These are phyloP conservation scores for Cerastoderma edule DNA, from an alignment of 2,888 invertebrate species.

Conservation along the genomic window DNA sequence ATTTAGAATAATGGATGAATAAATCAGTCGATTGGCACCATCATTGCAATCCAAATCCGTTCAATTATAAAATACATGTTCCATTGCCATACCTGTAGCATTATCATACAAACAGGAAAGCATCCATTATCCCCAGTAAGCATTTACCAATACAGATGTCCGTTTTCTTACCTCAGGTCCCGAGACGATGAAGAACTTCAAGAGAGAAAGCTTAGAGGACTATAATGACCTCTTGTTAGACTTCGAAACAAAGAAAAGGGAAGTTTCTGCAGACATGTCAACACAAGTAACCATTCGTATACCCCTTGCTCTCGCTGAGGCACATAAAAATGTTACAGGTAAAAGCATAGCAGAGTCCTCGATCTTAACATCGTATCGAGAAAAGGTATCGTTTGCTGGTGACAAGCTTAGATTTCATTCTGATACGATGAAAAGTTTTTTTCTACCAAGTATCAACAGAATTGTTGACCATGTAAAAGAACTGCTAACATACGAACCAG, in stretches of 20 bases:
- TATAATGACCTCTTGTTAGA: neutral
- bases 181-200: neutral
- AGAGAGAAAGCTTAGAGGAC: neutral
- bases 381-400: neutral
- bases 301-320: neutral
- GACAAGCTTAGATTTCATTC: conserved; percentile 3
- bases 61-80: too few species aligned
- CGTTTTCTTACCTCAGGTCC: too few species aligned
- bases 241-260: conserved; percentile 7
- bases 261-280: neutral
- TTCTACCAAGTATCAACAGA: neutral
- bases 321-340: neutral
- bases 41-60: too few species aligned
- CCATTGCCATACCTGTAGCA: too few species aligned
- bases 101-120: too few species aligned
- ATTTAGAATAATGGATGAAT: too few species aligned
- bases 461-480: conserved; percentile 4
- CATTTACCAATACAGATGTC: too few species aligned
- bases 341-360: neutral
- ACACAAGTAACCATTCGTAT: neutral
- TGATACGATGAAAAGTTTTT: neutral
- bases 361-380: neutral
- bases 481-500: neutral
- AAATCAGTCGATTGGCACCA: too few species aligned
- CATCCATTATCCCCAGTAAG: too few species aligned